Conservation (phyloP, 2,797 vertebrate species). For the Urosaurus nigricauda region DNA sequence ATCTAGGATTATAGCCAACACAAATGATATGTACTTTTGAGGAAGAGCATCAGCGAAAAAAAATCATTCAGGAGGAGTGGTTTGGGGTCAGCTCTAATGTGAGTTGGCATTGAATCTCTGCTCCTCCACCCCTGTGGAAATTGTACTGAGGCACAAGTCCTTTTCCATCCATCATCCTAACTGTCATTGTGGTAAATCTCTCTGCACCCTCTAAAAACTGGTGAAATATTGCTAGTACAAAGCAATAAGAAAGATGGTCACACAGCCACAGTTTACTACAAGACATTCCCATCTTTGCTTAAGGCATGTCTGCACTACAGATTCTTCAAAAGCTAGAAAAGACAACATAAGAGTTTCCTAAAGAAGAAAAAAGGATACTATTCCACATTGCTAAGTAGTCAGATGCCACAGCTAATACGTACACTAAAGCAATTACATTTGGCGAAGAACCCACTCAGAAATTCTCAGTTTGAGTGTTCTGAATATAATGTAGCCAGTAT, state of each 20-base stretch:
- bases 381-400: not conserved
- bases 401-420: not conserved
- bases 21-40: not conserved
- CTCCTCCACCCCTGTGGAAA: not conserved
- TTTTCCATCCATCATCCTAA: not conserved
- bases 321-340: not conserved
- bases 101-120: not conserved
- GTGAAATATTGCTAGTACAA: conserved; percentile 12
- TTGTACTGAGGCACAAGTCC: too few species aligned
- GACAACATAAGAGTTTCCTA: not conserved
- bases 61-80: not conserved
- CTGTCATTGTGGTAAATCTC: not conserved
- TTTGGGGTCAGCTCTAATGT: conserved; percentile 2
- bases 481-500: not conserved
- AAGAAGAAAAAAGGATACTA: not conserved
- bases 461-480: not conserved
- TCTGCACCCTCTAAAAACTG: not conserved
- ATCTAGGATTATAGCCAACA: not conserved
- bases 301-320: not conserved
- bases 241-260: conserved; percentile 1
- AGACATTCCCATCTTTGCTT: not conserved
- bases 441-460: not conserved
- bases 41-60: not conserved
- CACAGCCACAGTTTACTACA: not conserved
- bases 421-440: not conserved